Evolutionary conservation across 2,888 invertebrate genomes (phyloP).

Genomic region (Coelopa pilipes): DNA sequence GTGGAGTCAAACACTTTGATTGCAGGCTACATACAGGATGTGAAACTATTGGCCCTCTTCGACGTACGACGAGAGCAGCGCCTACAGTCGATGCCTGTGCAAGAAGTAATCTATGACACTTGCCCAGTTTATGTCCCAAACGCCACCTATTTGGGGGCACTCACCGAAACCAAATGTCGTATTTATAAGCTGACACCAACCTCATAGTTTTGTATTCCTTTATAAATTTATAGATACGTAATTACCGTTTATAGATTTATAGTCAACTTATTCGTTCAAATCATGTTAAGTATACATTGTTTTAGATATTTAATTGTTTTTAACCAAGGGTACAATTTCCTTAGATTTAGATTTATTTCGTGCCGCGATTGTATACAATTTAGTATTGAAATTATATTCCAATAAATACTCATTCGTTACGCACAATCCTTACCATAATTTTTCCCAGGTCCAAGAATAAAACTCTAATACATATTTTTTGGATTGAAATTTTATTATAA

Average conservation of each 20-base stretch:
- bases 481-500: constrained; percentile 4
- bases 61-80: constrained; percentile 71
- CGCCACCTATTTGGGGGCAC: constrained; percentile 71
- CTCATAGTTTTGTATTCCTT: constrained; percentile 17
- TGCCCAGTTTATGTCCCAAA: constrained; percentile 70
- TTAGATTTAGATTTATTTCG: neutral
- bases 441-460: no score
- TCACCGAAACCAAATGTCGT: constrained; percentile 75
- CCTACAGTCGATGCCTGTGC: constrained; percentile 71
- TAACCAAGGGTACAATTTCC: neutral
- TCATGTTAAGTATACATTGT: neutral
- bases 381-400: neutral
- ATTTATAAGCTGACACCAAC: constrained; percentile 71
- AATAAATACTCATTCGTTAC: no score
- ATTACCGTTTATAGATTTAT: constrained; percentile 15
- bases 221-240: constrained; percentile 7
- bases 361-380: constrained; percentile 2
- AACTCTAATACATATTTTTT: neutral
- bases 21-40: constrained; percentile 81
- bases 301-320: neutral
- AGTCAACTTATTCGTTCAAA: constrained; percentile 1
- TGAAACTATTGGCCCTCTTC: constrained; percentile 74
- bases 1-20: constrained; percentile 72
- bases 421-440: no score
- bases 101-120: constrained; percentile 76